Evolutionary conservation across 2,888 invertebrate genomes (phyloP), one percentile per base, ranked within the genome.

Genomic region (Clepsis dumicolana): DNA sequence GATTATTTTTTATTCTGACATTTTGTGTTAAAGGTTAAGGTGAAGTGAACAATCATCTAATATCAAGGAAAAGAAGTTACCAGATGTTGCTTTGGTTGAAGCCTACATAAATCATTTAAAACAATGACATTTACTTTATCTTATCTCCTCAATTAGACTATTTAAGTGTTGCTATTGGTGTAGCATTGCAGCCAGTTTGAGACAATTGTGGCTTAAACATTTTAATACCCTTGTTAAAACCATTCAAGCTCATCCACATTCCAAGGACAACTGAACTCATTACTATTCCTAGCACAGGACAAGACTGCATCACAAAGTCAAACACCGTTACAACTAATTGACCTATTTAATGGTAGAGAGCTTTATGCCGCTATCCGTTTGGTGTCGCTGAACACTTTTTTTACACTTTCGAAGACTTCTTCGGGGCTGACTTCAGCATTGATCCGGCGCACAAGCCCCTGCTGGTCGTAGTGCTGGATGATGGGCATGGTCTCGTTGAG

Each of bases 401-500:
- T 92, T 0, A 96, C 95, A 67, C 94, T 90, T 38, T 90, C 80
- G 76, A 95, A 95, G 1, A 98, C 98, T 75, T 95, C 88, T 0
- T 96, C 94, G 0, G 96, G 95, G 48, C 94, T 80, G 56, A 94
- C 93, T 73, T 95, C 95, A 12, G 97, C 97, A 86, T 97, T 95
- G 71, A 99, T 94, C 80, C 94, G 95, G 73, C 95, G 94, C 2
- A 99, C 97, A 52, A 98, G 91, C 57, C 96, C 95, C 66, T 93
- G 84, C 35, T 94, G 84, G 48, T 96, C 95, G 79, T 98, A 99
- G 84, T 97, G 94, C 32, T 98, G 94, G 64, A 99, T 96, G 72
- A 99, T 98, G 0, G 99, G 98, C 94, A 97, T 94, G 0, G 99
- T 98, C 79, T 97, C 97, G 71, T 95, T 96, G 25, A 96, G 88